Evolutionary conservation across 2,113 vertebrate species (phyloP).

Genomic region (Dolichotis patagonum): DNA sequence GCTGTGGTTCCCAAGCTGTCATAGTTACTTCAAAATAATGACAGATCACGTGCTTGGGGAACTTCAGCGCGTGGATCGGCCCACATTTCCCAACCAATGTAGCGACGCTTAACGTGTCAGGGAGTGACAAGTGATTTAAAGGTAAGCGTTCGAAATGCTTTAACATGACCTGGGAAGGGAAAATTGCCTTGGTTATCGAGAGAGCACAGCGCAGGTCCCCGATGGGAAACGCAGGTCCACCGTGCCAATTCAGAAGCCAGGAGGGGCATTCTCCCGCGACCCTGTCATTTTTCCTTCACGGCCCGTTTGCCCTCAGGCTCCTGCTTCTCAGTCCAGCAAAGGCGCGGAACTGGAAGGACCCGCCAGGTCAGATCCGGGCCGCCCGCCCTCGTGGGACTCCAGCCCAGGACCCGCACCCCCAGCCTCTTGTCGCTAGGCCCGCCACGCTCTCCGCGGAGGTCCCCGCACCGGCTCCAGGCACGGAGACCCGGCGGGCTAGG

Average conservation of each 20-base stretch:
- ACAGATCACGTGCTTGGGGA: neutral
- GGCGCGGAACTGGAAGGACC: neutral
- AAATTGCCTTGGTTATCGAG: neutral
- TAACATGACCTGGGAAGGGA: neutral
- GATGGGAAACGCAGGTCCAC: neutral
- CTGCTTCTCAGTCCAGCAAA: neutral
- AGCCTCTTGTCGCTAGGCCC: neutral
- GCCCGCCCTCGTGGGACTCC: neutral
- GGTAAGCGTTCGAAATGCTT: neutral
- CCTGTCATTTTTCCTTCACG: neutral
- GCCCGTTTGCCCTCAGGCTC: neutral
- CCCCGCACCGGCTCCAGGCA: rapidly evolving
- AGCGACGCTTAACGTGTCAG: neutral
- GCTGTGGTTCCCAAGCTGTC: neutral
- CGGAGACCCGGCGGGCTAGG: rapidly evolving
- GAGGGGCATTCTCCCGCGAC: neutral
- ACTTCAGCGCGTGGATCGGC: neutral
- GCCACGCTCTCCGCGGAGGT: neutral
- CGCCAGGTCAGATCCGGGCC: neutral
- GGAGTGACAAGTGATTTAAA: neutral
- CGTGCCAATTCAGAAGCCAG: neutral
- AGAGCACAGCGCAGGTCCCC: neutral
- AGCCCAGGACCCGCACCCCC: neutral
- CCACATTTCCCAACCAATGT: neutral
- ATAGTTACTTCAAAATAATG: neutral